A percentile compares a stretch with the other conserved stretches of the same genome.
Evolutionary conservation across 2,797 vertebrate genomes (phyloP).

Genomic region (Spea hammondii): DNA sequence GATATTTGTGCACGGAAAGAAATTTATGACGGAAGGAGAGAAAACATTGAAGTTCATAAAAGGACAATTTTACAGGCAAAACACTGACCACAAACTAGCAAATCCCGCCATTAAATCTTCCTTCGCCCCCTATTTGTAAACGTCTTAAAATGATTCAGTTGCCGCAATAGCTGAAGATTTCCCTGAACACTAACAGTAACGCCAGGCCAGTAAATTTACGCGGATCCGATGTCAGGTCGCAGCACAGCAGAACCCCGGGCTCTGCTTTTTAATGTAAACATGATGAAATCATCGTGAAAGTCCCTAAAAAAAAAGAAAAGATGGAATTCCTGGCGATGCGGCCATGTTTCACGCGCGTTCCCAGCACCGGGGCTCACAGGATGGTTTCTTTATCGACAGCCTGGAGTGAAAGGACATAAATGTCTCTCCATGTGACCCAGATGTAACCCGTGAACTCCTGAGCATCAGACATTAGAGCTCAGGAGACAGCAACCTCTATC

Average conservation of each 20-base stretch:
- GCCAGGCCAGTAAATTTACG: conserved; percentile 61
- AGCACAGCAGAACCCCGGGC: conserved; percentile 56
- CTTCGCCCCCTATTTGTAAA: conserved; percentile 50
- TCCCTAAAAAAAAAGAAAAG: conserved; percentile 52
- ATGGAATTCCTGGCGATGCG: conserved; percentile 51
- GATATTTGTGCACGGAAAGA: no score
- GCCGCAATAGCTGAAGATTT: conserved; percentile 55
- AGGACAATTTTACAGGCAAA: not conserved
- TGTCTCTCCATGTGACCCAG: no score
- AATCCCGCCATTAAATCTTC: conserved; percentile 48
- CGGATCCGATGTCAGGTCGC: conserved; percentile 55
- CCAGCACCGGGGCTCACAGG: not conserved
- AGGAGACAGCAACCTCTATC: no score
- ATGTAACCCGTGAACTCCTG: no score
- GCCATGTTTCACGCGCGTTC: conserved; percentile 32
- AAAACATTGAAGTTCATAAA: not conserved
- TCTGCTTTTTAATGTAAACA: conserved; percentile 57
- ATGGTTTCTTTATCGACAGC: no score
- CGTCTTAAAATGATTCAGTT: conserved; percentile 57
- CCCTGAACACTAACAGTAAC: conserved; percentile 59
- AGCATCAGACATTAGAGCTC: no score
- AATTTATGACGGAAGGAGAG: no score
- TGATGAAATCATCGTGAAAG: conserved; percentile 61
- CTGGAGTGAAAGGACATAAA: no score
- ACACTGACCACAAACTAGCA: conserved; percentile 23